Conservation (phyloP, 2,888 invertebrate genomes). For the Zygaena filipendulae region DNA sequence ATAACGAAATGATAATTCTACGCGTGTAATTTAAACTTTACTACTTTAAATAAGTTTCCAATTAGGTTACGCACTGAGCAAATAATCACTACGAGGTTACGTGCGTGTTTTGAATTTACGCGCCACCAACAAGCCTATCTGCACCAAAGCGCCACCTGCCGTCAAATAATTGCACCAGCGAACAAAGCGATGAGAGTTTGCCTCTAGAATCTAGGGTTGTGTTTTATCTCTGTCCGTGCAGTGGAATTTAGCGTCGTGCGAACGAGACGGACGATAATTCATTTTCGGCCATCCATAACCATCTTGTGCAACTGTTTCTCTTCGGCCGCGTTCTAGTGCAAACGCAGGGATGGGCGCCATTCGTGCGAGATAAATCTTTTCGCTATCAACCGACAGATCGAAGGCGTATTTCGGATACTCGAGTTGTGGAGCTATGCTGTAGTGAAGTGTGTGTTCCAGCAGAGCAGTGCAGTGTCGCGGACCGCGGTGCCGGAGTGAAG, state of each 20-base stretch:
- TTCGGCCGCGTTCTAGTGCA: slow-evolving; percentile 59
- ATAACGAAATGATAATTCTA: too few species aligned
- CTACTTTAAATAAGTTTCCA: too few species aligned
- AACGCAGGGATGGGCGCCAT: slow-evolving; percentile 69
- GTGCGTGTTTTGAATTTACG: too few species aligned
- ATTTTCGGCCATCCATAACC: slow-evolving; percentile 62
- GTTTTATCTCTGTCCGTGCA: slow-evolving; percentile 47
- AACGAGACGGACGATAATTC: slow-evolving; percentile 43
- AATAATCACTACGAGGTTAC: too few species aligned
- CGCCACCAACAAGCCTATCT: too few species aligned
- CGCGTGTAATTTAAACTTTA: too few species aligned
- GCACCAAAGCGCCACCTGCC: too few species aligned
- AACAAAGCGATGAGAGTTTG: slow-evolving; percentile 66
- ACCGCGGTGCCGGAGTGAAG: slow-evolving; percentile 12
- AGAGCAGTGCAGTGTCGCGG: slow-evolving; percentile 32
- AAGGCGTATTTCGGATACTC: slow-evolving; percentile 29
- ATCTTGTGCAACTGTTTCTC: slow-evolving; percentile 70
- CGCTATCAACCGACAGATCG: slow-evolving; percentile 42
- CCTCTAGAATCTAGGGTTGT: slow-evolving; percentile 59
- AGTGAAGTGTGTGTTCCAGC: slow-evolving; percentile 38
- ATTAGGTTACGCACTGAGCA: too few species aligned
- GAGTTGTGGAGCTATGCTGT: slow-evolving; percentile 44
- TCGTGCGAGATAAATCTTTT: slow-evolving; percentile 58
- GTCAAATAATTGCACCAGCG: slow-evolving; percentile 27
- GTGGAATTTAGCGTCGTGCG: slow-evolving; percentile 23